Evolutionary conservation across 2,888 invertebrate genomes (phyloP).

Genomic region (Agrypnus murinus): DNA sequence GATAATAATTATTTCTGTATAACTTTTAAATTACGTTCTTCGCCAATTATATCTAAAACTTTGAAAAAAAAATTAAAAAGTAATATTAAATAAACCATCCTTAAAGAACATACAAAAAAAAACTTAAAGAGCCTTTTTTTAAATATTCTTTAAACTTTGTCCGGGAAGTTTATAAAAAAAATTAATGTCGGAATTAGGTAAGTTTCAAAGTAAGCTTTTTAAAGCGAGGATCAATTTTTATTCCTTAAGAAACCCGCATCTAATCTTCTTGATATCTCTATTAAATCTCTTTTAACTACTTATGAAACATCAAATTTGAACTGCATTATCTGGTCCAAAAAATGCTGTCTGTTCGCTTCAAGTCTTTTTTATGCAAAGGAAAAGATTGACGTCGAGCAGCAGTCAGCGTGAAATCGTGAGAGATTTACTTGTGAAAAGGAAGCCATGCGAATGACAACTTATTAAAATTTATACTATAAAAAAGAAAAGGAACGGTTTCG

Average conservation of each 20-base stretch:
- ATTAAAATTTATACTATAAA: slow-evolving; percentile 37
- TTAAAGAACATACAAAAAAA: no score
- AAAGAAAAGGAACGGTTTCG: background rate
- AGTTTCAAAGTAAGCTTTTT: slow-evolving; percentile 20
- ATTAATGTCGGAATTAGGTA: slow-evolving; percentile 15
- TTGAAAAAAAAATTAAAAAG: no score
- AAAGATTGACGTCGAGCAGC: slow-evolving; percentile 26
- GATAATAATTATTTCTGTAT: no score
- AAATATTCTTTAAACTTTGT: no score
- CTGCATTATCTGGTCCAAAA: slow-evolving; percentile 26
- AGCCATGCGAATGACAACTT: slow-evolving; percentile 40
- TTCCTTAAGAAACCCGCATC: background rate
- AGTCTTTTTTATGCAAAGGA: slow-evolving; percentile 12
- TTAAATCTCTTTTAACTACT: slow-evolving; percentile 31
- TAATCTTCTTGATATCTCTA: slow-evolving; percentile 22
- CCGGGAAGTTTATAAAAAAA: background rate
- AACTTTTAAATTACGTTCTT: no score
- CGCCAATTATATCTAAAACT: no score
- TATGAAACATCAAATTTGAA: slow-evolving; percentile 29
- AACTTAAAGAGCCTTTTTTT: no score
- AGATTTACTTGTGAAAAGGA: slow-evolving; percentile 37
- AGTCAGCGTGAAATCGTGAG: slow-evolving; percentile 29
- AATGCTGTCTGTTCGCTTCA: slow-evolving; percentile 8
- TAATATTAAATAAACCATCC: no score
- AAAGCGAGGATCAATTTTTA: background rate